Conservation (phyloP, 2,888 invertebrate genomes). For the Plebejus anna region DNA sequence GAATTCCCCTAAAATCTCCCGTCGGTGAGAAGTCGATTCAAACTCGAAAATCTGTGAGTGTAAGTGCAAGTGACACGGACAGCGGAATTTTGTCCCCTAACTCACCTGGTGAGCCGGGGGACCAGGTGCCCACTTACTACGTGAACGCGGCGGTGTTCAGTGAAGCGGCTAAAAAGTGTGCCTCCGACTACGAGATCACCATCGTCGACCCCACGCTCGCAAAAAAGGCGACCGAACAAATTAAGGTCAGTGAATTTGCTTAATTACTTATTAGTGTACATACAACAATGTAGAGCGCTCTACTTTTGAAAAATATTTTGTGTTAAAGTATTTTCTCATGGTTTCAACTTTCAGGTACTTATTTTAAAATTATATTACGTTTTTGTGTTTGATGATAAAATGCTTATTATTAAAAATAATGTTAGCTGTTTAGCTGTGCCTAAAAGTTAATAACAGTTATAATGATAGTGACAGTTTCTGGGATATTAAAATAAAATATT, state of each 20-base stretch:
- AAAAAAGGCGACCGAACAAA: conserved; percentile 71
- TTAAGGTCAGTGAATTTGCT: conserved; percentile 58
- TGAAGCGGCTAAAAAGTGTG: conserved; percentile 58
- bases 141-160: conserved; percentile 67
- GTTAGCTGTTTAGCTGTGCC: too few relatives aligned
- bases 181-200: conserved; percentile 60
- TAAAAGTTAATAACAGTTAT: too few relatives aligned
- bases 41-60: conserved; percentile 62
- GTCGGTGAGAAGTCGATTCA: conserved; percentile 55
- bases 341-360: too few relatives aligned
- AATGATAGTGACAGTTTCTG: too few relatives aligned
- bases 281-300: not conserved
- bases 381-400: too few relatives aligned
- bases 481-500: too few relatives aligned
- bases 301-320: not conserved
- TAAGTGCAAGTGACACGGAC: conserved; percentile 81
- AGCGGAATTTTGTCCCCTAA: conserved; percentile 83
- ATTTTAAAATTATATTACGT: too few relatives aligned
- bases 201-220: conserved; percentile 67
- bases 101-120: conserved; percentile 78
- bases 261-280: not conserved
- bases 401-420: too few relatives aligned
- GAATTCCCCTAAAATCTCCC: conserved; percentile 61
- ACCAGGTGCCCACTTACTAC: conserved; percentile 58
- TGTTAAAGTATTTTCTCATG: not conserved